phyloP scores from a whole-genome alignment of 2,888 invertebrate species.

The Sclerodermus sp. region DNA sequence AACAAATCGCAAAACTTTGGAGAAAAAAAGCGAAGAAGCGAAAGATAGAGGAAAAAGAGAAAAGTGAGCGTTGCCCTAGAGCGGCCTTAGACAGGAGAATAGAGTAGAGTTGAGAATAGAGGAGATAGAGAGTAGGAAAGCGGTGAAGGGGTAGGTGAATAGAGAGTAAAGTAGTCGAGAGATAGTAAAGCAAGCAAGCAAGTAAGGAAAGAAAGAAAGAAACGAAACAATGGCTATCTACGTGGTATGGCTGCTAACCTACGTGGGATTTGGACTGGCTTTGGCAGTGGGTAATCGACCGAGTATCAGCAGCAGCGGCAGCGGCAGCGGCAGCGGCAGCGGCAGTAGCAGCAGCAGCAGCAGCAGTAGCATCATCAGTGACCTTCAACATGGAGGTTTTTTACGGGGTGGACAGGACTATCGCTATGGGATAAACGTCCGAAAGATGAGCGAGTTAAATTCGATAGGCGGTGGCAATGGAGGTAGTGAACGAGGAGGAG shows the following conservation, averaged over 20 bases:
- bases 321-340: constrained; percentile 13
- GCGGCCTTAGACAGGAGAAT: constrained; percentile 1
- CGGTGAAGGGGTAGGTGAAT: not conserved
- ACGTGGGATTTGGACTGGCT: constrained; percentile 50
- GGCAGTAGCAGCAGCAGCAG: constrained; percentile 39
- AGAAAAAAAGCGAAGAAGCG: not conserved
- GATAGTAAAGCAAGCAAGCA: not conserved
- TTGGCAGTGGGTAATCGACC: constrained; percentile 46
- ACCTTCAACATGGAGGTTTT: not conserved
- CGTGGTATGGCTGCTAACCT: constrained; percentile 51
- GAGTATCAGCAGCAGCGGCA: constrained; percentile 38
- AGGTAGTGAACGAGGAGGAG: not conserved
- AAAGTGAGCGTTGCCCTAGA: constrained; percentile 3
- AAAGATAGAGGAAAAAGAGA: constrained; percentile 5
- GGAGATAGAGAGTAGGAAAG: constrained; percentile 1
- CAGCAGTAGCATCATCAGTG: constrained; percentile 13
- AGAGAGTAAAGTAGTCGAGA: not conserved
- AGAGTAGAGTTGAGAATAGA: not conserved
- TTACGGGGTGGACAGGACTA: constrained; percentile 20
- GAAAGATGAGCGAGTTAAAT: constrained; percentile 28
- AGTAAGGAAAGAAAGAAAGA: not conserved
- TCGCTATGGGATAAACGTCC: constrained; percentile 26
- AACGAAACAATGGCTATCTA: constrained; percentile 46
- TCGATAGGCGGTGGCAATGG: constrained; percentile 20
- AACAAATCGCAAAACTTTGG: not conserved